phyloP scores from a whole-genome alignment of 2,113 vertebrate species.

The Rhinolophus sinicus region DNA sequence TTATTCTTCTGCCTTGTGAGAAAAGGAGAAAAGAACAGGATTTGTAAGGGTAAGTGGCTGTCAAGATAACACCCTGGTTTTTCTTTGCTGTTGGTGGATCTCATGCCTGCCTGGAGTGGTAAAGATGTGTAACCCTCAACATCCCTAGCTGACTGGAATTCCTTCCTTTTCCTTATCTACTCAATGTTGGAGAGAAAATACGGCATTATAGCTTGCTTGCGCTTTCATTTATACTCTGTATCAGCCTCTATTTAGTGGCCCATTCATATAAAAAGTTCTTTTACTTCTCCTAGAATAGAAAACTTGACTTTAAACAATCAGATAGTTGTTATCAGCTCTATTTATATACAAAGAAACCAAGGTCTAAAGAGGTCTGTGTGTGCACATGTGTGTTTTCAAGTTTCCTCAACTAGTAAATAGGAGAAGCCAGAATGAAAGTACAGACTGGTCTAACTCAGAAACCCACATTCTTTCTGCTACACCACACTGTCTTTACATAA shows the following conservation, averaged over 20 bases:
- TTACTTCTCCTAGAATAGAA: background rate
- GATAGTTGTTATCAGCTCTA: background rate
- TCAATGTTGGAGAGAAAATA: background rate
- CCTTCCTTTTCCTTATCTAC: constrained; percentile 24
- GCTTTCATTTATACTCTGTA: background rate
- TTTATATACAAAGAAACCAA: background rate
- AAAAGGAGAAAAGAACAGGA: background rate
- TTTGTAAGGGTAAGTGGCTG: background rate
- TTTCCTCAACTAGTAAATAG: background rate
- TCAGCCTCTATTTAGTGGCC: background rate
- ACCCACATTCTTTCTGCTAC: background rate
- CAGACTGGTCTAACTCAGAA: background rate
- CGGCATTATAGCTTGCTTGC: background rate
- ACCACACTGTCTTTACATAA: background rate
- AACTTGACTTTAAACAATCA: constrained; percentile 3
- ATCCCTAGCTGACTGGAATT: background rate
- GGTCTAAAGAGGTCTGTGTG: background rate
- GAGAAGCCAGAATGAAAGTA: constrained; percentile 14
- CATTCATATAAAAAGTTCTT: background rate
- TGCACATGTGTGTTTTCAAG: background rate
- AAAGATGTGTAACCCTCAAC: background rate
- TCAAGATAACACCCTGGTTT: constrained; percentile 1
- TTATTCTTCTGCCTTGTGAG: background rate
- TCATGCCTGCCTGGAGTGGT: background rate
- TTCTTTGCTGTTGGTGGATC: background rate